Conservation (phyloP, 2,888 invertebrate species). For the Polyploca ridens region DNA sequence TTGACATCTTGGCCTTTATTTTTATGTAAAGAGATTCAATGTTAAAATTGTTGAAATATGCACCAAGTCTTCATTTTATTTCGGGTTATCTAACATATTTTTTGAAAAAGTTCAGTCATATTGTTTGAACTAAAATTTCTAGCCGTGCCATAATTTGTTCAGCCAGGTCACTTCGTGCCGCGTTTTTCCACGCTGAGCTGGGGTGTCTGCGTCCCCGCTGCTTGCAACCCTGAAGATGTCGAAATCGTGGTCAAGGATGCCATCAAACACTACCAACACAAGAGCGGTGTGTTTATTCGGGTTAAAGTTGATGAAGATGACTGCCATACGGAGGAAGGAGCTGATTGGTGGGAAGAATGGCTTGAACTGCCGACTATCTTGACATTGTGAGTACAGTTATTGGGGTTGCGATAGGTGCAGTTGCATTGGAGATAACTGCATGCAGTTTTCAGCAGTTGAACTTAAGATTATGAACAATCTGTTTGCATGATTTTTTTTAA, state of each 20-base stretch:
- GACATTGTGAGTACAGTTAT: constrained; percentile 66
- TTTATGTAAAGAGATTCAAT: background rate
- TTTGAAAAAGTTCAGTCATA: too few relatives aligned
- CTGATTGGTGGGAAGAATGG: constrained; percentile 68
- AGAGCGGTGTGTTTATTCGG: constrained; percentile 83
- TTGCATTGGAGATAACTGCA: too few relatives aligned
- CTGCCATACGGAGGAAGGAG: constrained; percentile 81
- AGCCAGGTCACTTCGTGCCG: constrained; percentile 90
- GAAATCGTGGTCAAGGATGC: constrained; percentile 84
- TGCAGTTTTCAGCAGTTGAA: too few relatives aligned
- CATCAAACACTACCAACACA: constrained; percentile 85
- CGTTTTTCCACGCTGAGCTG: constrained; percentile 88
- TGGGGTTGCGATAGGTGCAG: too few relatives aligned
- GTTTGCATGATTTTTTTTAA: too few relatives aligned
- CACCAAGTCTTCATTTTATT: background rate
- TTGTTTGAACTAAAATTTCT: constrained; percentile 30
- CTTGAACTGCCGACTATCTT: constrained; percentile 66
- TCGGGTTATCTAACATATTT: too few relatives aligned
- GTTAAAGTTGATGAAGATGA: constrained; percentile 87
- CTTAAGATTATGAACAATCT: too few relatives aligned
- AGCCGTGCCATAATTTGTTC: constrained; percentile 67
- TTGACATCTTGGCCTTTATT: background rate
- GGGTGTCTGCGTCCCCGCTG: constrained; percentile 88
- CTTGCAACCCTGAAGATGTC: constrained; percentile 85
- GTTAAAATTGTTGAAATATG: background rate